Evolutionary conservation across 2,797 vertebrate genomes (phyloP).

Genomic region (Aphelocoma californica): DNA sequence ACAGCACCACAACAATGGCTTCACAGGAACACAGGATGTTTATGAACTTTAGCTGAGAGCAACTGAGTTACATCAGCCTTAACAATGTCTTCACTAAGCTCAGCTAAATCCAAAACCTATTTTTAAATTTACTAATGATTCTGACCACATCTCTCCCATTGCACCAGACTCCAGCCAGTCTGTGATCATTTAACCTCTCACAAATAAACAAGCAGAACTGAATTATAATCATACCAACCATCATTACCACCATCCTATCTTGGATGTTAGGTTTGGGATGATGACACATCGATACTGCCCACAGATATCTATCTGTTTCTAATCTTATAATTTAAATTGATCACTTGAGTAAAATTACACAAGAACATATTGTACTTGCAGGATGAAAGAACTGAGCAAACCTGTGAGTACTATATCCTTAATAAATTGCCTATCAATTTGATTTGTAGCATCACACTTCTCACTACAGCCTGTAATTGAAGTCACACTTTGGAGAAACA

Average conservation of each 20-base stretch:
- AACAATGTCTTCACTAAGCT: background rate
- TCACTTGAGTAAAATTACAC: background rate
- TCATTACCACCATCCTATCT: background rate
- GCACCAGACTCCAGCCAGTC: background rate
- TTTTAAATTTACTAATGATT: background rate
- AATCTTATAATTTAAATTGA: background rate
- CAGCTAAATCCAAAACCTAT: background rate
- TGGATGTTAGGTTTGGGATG: background rate
- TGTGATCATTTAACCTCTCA: background rate
- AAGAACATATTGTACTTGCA: background rate
- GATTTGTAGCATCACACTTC: slow-evolving; percentile 22
- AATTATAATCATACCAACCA: background rate
- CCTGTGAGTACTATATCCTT: background rate
- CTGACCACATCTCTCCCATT: background rate
- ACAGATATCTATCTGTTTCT: background rate
- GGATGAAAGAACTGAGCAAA: background rate
- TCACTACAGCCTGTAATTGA: background rate
- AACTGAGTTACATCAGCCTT: background rate
- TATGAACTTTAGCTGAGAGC: background rate
- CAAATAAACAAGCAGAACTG: slow-evolving; percentile 5
- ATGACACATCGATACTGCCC: background rate
- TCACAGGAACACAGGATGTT: background rate
- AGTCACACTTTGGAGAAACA: slow-evolving; percentile 9
- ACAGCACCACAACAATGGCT: background rate
- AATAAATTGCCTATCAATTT: slow-evolving; percentile 23